phyloP scores from a whole-genome alignment of 64 coral and sea anemone species.

The Pocillopora damicornis region DNA sequence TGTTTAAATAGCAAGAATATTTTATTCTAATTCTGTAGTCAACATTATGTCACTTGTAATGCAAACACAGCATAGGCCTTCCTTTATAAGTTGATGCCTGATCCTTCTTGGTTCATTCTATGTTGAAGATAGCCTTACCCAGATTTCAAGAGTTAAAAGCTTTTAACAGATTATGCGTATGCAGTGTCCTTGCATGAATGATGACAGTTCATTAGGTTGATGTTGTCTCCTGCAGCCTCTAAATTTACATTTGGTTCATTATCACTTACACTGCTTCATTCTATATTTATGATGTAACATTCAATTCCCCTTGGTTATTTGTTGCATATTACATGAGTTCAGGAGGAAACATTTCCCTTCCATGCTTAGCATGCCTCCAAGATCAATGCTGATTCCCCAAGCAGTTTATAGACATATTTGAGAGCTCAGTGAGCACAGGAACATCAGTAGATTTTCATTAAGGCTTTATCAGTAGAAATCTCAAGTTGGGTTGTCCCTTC shows the following conservation, averaged over 20 bases:
- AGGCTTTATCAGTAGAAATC: conserved; percentile 21
- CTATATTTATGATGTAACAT: conserved; percentile 14
- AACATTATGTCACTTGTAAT: conserved; percentile 1
- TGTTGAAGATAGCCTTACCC: neutral
- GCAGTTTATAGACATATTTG: neutral
- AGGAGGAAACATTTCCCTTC: neutral
- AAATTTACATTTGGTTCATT: conserved; percentile 4
- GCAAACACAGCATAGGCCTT: conserved; percentile 6
- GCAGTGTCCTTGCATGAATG: neutral
- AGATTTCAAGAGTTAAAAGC: neutral
- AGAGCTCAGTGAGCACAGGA: neutral
- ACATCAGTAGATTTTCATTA: neutral
- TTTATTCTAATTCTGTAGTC: conserved; percentile 23
- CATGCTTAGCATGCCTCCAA: neutral
- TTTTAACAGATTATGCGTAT: neutral
- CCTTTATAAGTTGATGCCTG: neutral
- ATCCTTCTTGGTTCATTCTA: neutral
- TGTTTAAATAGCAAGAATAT: conserved; percentile 49
- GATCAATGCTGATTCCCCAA: neutral
- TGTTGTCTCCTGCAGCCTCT: conserved; percentile 2
- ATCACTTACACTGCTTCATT: conserved; percentile 9
- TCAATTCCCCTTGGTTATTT: neutral
- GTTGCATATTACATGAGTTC: conserved; percentile 16
- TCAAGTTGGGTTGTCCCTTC: neutral
- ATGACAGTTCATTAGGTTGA: conserved; percentile 18